Evolutionary conservation across 2,888 invertebrate species (phyloP).

Genomic region (Leptinotarsa tumamoca): DNA sequence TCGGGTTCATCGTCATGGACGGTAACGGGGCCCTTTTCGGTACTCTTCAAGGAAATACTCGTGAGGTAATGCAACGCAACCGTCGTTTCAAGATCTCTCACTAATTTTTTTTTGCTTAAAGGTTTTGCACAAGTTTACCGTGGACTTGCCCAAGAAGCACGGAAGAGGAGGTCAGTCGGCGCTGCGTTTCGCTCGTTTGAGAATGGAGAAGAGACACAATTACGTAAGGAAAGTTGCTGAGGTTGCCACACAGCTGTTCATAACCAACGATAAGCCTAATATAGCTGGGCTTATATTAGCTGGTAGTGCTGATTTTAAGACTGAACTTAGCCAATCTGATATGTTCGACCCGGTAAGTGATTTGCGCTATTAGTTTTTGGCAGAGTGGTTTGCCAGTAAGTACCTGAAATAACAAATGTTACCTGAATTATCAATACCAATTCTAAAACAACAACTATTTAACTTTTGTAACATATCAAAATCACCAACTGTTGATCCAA

Average conservation of each 20-base stretch:
- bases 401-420: too few relatives aligned
- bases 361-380: neutral
- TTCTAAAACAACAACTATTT: too few relatives aligned
- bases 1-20: conserved; percentile 99
- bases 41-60: conserved; percentile 84
- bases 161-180: conserved; percentile 99
- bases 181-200: conserved; percentile 97
- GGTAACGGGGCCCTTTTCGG: conserved; percentile 99
- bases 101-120: conserved; percentile 36
- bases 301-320: conserved; percentile 99
- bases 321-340: conserved; percentile 98
- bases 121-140: conserved; percentile 95
- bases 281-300: conserved; percentile 97
- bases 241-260: conserved; percentile 96
- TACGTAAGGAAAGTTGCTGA: conserved; percentile 99
- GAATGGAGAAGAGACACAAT: conserved; percentile 99
- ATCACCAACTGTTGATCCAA: too few relatives aligned
- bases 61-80: conserved; percentile 27
- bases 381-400: too few relatives aligned
- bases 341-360: conserved; percentile 97
- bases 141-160: conserved; percentile 99
- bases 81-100: neutral
- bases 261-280: conserved; percentile 97
- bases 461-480: too few relatives aligned
- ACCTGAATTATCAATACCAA: too few relatives aligned